Base-by-base conservation (phyloP, 2,888 invertebrate species). In the Mechanitis messenoides region DNA sequence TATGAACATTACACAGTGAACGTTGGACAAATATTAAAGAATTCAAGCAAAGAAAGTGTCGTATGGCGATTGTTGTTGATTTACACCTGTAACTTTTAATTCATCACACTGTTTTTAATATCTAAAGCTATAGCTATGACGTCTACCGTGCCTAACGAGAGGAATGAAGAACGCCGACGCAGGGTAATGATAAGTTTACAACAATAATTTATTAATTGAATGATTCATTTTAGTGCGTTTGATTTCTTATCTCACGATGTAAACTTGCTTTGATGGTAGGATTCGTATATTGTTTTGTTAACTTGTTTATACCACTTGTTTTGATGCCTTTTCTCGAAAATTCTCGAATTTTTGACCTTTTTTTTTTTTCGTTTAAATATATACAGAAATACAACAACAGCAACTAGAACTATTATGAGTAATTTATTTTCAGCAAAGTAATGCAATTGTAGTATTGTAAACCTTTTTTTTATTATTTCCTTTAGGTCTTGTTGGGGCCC, bases 401-500 rank as follows among this genome's bases (percentile, higher is more conserved):
- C 6, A 11, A 38, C 38, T 20, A 20, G 20, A 20, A 20, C 1
- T 38, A 38, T 38, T 38, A 7, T 38, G 4, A 2, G 38, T 6
- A 1, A 38, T 38, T 38, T 33, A 7, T 38, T 53, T 53, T 45
- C 7, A 53, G 3, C 45, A 45, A 45, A 59, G 20, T 20, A 20
- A 20, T 20, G 20, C 20, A 20, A 20, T 20, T 20, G 20, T 20
- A 20, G 20, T 20, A 1, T 20, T 20, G 20, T 20, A 45, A 54
- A 53, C 45, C n/a, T 46, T 1, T 2, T 1, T 45, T 45, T 58
- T 56, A 2, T 33, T 33, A 6, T 45, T 62, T 9, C 31, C 45
- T 54, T 1, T 68, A 95, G 95, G 95, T 95, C 6, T 92, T 96
- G 75, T 83, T 97, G 55, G 96, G 96, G 0, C 94, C 95, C 2